A percentile compares a stretch with the other conserved stretches of the same genome.
Evolutionary conservation across 2,797 vertebrate genomes (phyloP).

Genomic region (Morus bassanus): DNA sequence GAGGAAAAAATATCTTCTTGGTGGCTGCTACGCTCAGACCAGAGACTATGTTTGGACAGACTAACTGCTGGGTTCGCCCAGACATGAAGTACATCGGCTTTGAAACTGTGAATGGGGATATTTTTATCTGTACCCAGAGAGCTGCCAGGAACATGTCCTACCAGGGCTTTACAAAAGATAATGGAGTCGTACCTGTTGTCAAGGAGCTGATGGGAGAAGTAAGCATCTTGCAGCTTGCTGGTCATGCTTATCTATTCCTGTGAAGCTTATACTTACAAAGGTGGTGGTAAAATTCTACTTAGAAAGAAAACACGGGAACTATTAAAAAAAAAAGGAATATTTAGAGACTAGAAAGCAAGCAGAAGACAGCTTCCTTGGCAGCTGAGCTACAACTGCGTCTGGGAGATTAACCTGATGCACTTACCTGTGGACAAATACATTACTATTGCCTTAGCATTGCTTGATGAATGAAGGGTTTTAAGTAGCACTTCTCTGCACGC

Average conservation of each 20-base stretch:
- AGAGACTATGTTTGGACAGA: constrained; percentile 98
- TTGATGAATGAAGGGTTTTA: background rate
- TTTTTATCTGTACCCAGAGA: constrained; percentile 89
- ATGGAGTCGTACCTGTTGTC: constrained; percentile 87
- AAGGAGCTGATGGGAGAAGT: constrained; percentile 97
- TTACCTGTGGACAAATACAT: background rate
- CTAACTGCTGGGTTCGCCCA: constrained; percentile 95
- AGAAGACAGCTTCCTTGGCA: background rate
- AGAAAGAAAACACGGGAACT: background rate
- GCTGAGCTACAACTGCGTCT: background rate
- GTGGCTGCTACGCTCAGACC: constrained; percentile 96
- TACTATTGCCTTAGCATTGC: background rate
- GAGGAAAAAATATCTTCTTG: constrained; percentile 89
- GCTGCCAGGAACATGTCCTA: constrained; percentile 96
- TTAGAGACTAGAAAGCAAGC: background rate
- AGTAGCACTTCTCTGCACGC: fast-evolving
- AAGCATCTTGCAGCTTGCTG: background rate
- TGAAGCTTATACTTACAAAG: background rate
- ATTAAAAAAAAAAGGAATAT: fast-evolving
- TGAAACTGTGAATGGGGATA: constrained; percentile 83
- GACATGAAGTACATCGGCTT: constrained; percentile 96
- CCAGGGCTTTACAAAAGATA: constrained; percentile 92
- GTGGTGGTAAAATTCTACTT: background rate
- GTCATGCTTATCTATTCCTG: background rate
- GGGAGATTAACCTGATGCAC: background rate